Base-by-base conservation (phyloP, 2,888 invertebrate genomes). In the Halictus quadricinctus region DNA sequence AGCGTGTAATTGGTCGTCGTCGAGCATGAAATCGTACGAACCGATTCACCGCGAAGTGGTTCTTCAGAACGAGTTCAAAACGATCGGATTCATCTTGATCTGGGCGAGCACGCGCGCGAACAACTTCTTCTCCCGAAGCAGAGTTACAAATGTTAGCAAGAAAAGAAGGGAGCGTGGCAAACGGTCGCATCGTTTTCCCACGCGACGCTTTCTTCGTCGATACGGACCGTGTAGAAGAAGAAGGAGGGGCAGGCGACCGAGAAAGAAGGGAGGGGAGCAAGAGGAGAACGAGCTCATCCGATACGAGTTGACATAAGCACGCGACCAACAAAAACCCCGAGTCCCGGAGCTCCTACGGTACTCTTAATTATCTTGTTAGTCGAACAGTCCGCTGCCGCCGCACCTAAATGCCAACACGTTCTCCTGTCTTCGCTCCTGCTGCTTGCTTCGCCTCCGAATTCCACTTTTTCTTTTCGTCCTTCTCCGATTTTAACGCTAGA, bases 301-400 rank as follows among this genome's bases (percentile, higher is more conserved):
- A 86, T 85, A 85, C 88, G 81, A 88, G 91, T 91, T 91, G 92
- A 91, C 91, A 91, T 88, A 87, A 91, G 91, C 92, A 92, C 91
- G 91, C 92, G 92, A 91, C 91, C 86, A 86, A 88, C 87, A 91
- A 92, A 91, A 91, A 92, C 88, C 87, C 84, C 84, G 86, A 83
- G 88, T 74, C 85, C 86, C 84, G 73, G 88, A 81, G 88, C 87
- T 88, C 90, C 88, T 91, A 91, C 76, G 87, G 92, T 90, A 90
- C 85, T 90, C 91, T 91, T 92, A 92, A 92, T 92, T 92, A 92
- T 92, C 92, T 92, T 88, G 92, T 92, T 92, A 92, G 91, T 79
- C 84, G 83, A 79, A 64, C 73, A 79, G 79, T 80, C 84, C 81
- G 80, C 80, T 64, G 80, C 76, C 70, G 64, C 64, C 72, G 80